These are phyloP conservation scores for Adoxophyes honmai DNA, from an alignment of 1,140 invertebrate genomes.

Conservation along the genomic window DNA sequence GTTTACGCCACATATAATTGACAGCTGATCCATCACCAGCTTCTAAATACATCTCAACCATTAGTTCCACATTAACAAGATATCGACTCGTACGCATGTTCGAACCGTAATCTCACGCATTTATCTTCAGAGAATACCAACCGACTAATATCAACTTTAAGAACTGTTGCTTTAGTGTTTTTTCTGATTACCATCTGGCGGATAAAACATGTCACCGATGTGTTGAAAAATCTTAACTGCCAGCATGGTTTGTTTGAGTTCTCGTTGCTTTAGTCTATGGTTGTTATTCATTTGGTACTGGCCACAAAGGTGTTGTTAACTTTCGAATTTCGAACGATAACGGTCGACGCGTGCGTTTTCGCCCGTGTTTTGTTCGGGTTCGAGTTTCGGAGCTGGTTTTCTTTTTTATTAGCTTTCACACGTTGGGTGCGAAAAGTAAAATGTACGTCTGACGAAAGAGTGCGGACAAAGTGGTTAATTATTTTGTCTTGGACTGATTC, in stretches of 20 bases:
- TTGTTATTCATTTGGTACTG: background rate
- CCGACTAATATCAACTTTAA: background rate
- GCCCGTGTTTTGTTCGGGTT: background rate
- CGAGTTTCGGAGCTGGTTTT: background rate
- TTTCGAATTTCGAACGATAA: slow-evolving; percentile 14
- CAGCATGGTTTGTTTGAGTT: background rate
- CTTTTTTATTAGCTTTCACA: slow-evolving; percentile 10
- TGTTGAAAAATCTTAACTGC: background rate
- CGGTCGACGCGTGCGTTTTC: slow-evolving; percentile 1
- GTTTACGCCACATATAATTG: slow-evolving; percentile 13
- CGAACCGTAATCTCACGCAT: background rate
- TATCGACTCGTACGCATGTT: slow-evolving; percentile 13
- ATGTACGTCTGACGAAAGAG: too few relatives aligned
- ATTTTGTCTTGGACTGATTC: too few relatives aligned
- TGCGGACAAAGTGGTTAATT: too few relatives aligned
- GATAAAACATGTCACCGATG: background rate
- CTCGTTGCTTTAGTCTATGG: background rate
- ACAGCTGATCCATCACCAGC: background rate
- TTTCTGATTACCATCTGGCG: background rate
- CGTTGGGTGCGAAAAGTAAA: background rate
- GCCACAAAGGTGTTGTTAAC: slow-evolving; percentile 2
- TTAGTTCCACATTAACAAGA: slow-evolving; percentile 14
- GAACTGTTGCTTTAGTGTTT: too few relatives aligned
- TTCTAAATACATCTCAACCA: slow-evolving; percentile 6
- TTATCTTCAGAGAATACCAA: background rate